Conservation (phyloP, 2,888 invertebrate species). For the Nomada hirtipes region DNA sequence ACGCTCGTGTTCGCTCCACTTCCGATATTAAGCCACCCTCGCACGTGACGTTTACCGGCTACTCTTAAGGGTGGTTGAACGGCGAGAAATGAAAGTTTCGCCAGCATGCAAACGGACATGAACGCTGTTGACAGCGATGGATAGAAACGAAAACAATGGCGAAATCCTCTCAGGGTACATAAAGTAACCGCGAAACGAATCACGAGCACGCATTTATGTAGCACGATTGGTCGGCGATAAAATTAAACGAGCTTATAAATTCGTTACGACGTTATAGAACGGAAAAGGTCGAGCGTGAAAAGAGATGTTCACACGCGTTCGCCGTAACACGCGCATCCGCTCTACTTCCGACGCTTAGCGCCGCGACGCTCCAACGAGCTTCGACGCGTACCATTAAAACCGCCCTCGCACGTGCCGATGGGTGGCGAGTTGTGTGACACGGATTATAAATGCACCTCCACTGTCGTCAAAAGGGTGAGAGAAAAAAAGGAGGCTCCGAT, state of each 20-base stretch:
- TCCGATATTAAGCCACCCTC: conserved; percentile 81
- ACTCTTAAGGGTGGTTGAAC: background rate
- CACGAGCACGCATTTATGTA: background rate
- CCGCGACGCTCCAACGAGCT: conserved; percentile 80
- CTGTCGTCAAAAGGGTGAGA: conserved; percentile 58
- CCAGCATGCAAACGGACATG: background rate
- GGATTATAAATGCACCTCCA: conserved; percentile 66
- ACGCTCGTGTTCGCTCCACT: conserved; percentile 80
- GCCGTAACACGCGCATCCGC: conserved; percentile 75
- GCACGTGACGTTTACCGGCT: conserved; percentile 54
- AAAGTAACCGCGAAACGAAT: background rate
- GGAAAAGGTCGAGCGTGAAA: conserved; percentile 71
- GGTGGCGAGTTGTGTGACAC: conserved; percentile 55
- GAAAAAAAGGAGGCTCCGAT: conserved; percentile 52
- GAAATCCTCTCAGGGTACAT: background rate
- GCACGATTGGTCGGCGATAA: conserved; percentile 38
- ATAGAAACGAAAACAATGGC: background rate
- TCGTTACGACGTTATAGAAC: conserved; percentile 37
- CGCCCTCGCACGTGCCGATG: conserved; percentile 75
- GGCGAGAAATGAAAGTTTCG: background rate
- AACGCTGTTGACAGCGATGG: background rate
- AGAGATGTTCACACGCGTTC: conserved; percentile 43
- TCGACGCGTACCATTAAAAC: conserved; percentile 68
- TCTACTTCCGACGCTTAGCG: conserved; percentile 84
- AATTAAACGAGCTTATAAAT: conserved; percentile 53